A percentile compares a stretch with the other conserved stretches of the same genome.
Conservation (phyloP, 1,140 invertebrate genomes). For the Camponotus floridanus region DNA sequence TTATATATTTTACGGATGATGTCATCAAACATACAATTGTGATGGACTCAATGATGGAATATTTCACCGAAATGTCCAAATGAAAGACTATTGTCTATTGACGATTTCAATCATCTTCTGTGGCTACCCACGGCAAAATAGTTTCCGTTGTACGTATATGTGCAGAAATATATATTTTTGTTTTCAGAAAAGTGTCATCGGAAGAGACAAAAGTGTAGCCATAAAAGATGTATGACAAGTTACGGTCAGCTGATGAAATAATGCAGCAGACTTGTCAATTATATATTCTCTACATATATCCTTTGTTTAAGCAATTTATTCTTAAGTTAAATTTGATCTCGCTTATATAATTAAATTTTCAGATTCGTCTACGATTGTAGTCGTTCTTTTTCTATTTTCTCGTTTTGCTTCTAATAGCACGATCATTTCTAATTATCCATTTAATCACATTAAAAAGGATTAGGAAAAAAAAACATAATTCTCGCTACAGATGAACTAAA, state of each 20-base stretch:
- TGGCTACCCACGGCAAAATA: not conserved
- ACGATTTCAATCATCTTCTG: conserved; percentile 41
- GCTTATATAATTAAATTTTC: no score
- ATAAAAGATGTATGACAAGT: not conserved
- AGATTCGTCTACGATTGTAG: no score
- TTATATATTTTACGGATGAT: not conserved
- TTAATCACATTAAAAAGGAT: no score
- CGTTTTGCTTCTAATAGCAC: no score
- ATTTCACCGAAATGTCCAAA: conserved; percentile 7
- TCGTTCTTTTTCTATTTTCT: no score
- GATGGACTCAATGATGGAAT: not conserved
- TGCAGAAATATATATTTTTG: not conserved
- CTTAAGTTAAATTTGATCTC: no score
- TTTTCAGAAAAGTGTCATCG: not conserved
- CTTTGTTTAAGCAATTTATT: conserved; percentile 5
- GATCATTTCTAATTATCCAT: no score
- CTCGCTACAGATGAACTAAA: conserved; percentile 6
- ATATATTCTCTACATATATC: not conserved
- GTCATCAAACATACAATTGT: not conserved
- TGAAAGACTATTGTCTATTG: not conserved
- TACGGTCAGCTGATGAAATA: not conserved
- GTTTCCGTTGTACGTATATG: not conserved
- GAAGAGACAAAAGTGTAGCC: not conserved
- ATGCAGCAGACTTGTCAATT: not conserved
- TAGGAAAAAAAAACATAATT: not conserved